Percentiles rank a stretch among this genome's conserved stretches.
Conservation (phyloP, 2,888 invertebrate species). For the Tetragnatha montana region DNA sequence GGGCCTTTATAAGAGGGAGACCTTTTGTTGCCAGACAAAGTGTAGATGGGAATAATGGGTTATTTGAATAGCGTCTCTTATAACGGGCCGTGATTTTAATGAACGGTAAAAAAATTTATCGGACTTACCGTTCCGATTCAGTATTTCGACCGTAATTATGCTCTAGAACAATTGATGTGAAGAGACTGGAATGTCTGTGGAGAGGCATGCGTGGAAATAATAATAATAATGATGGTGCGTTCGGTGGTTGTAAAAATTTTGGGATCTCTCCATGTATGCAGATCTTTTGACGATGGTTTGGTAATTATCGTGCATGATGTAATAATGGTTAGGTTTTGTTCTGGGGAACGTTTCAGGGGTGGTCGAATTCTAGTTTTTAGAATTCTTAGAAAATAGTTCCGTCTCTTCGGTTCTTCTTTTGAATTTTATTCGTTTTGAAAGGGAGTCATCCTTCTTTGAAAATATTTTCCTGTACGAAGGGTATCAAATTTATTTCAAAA, state of each 20-base stretch:
- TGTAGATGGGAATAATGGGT: background rate
- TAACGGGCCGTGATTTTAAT: slow-evolving; percentile 10
- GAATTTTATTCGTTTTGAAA: background rate
- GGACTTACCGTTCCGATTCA: background rate
- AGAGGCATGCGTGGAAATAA: background rate
- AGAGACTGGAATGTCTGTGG: background rate
- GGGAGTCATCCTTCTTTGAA: background rate
- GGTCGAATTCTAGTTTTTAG: background rate
- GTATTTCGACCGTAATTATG: background rate
- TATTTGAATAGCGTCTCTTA: background rate
- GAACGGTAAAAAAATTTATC: slow-evolving; percentile 8
- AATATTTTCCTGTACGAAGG: background rate
- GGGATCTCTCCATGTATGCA: background rate
- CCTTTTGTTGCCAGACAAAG: background rate
- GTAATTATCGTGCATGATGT: background rate
- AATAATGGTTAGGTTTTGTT: background rate
- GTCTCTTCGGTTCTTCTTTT: background rate
- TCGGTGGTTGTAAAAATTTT: background rate
- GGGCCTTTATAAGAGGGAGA: background rate
- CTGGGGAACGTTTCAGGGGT: background rate
- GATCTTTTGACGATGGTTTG: background rate
- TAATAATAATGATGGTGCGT: background rate
- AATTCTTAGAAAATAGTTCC: background rate
- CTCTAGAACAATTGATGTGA: background rate
- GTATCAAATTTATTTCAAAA: background rate